Evolutionary conservation across 2,888 invertebrate genomes (phyloP), one percentile per base, ranked within the genome.

Genomic region (Aelia acuminata): DNA sequence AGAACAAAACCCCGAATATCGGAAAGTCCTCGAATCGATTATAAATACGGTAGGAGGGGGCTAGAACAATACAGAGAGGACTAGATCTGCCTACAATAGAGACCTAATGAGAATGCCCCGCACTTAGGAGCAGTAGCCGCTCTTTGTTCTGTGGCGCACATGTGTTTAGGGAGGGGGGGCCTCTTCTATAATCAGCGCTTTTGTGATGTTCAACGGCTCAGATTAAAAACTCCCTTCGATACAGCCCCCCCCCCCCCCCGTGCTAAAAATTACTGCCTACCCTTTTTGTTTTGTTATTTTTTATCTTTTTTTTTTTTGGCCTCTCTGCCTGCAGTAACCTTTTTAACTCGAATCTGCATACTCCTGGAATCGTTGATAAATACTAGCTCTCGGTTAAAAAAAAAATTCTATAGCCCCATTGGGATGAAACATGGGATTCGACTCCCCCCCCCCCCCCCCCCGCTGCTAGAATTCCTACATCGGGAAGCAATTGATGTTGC

Each of bases 111-210:
- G 53, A 50, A 53, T 85, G 85, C 35, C 49, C 85, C 85, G 80
- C 85, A 85, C 85, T 85, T 85, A 85, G 85, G 85, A 85, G 85
- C 31, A 35, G 85, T n/a, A n/a, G n/a, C n/a, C 49, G 48, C 85
- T 35, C 85, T 85, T 85, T 85, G 85, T 85, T 85, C 49, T 49
- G 1, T 15, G 35, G 31, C 80, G 43, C 87, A 87, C 87, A 87
- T 87, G 87, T 87, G 87, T 87, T 87, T 85, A 53, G 80, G n/a
- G n/a, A n/a, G n/a, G n/a, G n/a, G n/a, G n/a, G n/a, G 84, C 87
- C 80, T 39, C 87, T 87, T 47, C 87, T 87, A 87, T 87, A 87
- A 87, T 87, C 87, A 87, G 87, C 57, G 87, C 87, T 87, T 87
- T 87, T 87, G 87, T 87, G 47, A 57, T 47, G 84, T 84, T 48